These are phyloP conservation scores for Gonioctena quinquepunctata DNA, from an alignment of 1,140 invertebrate genomes.

Conservation along the genomic window DNA sequence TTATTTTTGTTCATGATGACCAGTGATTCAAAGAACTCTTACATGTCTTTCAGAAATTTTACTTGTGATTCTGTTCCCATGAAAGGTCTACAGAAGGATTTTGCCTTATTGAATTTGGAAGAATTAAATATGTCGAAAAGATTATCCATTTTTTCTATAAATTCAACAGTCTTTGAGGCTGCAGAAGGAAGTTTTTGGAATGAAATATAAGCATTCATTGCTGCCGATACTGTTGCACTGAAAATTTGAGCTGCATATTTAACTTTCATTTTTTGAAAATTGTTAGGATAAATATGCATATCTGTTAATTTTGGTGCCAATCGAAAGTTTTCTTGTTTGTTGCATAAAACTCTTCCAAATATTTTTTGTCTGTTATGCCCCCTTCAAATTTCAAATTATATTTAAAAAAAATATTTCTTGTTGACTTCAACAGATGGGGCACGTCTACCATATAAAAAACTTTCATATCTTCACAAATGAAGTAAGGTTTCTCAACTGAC, in stretches of 20 bases:
- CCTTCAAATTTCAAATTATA: slow-evolving; percentile 9
- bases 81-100: slow-evolving; percentile 13
- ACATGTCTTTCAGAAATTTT: not conserved
- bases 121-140: slow-evolving; percentile 40
- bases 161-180: slow-evolving; percentile 21
- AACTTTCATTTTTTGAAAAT: slow-evolving; percentile 29
- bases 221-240: slow-evolving; percentile 19
- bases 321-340: slow-evolving; percentile 8
- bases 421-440: slow-evolving; percentile 25
- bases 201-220: slow-evolving; percentile 33
- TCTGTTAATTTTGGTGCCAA: slow-evolving; percentile 27
- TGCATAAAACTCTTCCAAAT: slow-evolving; percentile 18
- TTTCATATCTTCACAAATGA: slow-evolving; percentile 13
- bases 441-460: slow-evolving; percentile 20
- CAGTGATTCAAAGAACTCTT: slow-evolving; percentile 10
- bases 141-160: slow-evolving; percentile 33
- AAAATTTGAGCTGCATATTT: slow-evolving; percentile 26
- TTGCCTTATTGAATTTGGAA: not conserved
- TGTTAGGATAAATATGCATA: slow-evolving; percentile 17
- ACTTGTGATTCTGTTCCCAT: not conserved
- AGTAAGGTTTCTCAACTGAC: slow-evolving; percentile 13
- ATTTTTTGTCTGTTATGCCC: slow-evolving; percentile 2
- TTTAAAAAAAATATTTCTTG: slow-evolving; percentile 24
- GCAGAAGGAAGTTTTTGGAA: slow-evolving; percentile 24
- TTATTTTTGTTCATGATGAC: slow-evolving; percentile 3